These are phyloP conservation scores for Flexamia atlantica DNA, from an alignment of 2,888 invertebrate genomes.

Conservation along the genomic window DNA sequence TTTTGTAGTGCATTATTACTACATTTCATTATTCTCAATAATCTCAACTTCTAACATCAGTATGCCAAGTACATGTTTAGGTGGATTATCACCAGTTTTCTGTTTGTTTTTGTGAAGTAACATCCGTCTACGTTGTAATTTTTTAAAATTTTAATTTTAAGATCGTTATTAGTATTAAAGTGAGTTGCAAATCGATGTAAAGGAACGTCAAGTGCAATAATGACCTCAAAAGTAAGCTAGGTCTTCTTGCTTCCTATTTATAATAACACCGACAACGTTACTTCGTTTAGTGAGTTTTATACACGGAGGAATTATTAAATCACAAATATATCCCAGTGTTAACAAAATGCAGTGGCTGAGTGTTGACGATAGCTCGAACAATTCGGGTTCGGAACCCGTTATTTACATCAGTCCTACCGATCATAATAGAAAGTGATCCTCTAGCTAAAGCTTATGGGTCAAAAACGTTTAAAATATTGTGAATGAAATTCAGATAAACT, in stretches of 20 bases:
- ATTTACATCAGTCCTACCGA: not conserved
- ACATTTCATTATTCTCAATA: not conserved
- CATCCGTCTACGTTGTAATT: not conserved
- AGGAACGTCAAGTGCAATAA: not conserved
- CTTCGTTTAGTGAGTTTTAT: not conserved
- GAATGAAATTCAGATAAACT: not conserved
- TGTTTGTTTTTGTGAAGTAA: not conserved
- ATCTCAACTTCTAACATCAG: not conserved
- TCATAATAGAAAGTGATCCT: constrained; percentile 13
- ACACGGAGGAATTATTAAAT: not conserved
- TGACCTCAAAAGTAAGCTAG: constrained; percentile 43
- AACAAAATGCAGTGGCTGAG: not conserved
- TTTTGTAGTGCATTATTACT: constrained; percentile 25
- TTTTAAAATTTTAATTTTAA: not conserved
- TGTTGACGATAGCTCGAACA: not conserved
- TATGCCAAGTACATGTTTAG: not conserved
- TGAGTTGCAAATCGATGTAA: not conserved
- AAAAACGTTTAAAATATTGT: constrained; percentile 1
- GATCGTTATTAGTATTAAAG: not conserved
- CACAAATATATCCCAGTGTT: not conserved
- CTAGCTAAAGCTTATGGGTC: not conserved
- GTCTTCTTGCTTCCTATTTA: constrained; percentile 20
- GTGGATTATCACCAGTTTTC: constrained; percentile 10
- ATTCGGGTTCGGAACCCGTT: not conserved
- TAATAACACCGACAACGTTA: not conserved